Evolutionary conservation across 2,888 invertebrate species (phyloP).

Genomic region (Spodoptera littoralis): DNA sequence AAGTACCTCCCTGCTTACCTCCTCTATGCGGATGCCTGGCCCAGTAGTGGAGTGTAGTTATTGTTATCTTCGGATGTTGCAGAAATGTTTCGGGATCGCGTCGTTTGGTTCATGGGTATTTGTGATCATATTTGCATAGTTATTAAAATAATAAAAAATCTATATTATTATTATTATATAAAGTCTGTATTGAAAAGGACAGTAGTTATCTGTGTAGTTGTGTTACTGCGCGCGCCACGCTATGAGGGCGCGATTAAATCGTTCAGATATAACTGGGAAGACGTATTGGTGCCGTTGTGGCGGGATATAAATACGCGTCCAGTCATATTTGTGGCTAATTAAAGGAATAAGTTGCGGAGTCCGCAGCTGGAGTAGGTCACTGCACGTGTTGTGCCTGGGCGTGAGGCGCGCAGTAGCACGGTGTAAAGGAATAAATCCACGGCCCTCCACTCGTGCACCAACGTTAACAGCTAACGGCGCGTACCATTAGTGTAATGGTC

Average conservation of each 20-base stretch:
- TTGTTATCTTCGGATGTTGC: constrained; percentile 78
- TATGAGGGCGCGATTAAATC: constrained; percentile 28
- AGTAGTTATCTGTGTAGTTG: constrained; percentile 68
- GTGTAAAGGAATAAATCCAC: constrained; percentile 64
- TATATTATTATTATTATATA: constrained; percentile 78
- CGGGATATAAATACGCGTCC: constrained; percentile 73
- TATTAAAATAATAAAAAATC: constrained; percentile 79
- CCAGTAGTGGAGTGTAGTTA: constrained; percentile 73
- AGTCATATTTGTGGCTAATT: constrained; percentile 70
- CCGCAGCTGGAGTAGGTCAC: constrained; percentile 49
- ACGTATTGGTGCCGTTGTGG: constrained; percentile 53
- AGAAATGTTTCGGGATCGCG: constrained; percentile 78
- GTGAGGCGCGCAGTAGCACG: constrained; percentile 62
- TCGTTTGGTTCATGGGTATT: constrained; percentile 85
- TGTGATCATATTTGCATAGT: constrained; percentile 87
- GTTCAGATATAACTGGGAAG: constrained; percentile 22
- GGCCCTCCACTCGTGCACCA: constrained; percentile 80
- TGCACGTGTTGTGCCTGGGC: constrained; percentile 35
- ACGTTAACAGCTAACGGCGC: constrained; percentile 76
- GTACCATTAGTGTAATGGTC: constrained; percentile 85
- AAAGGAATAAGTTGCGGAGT: constrained; percentile 57
- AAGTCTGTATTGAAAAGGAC: constrained; percentile 78
- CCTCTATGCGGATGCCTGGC: constrained; percentile 28
- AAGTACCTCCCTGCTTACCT: neutral
- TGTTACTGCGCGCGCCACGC: constrained; percentile 59